These are phyloP conservation scores for Leucoraja ocellata DNA, from an alignment of 2,797 vertebrate genomes.

Conservation along the genomic window DNA sequence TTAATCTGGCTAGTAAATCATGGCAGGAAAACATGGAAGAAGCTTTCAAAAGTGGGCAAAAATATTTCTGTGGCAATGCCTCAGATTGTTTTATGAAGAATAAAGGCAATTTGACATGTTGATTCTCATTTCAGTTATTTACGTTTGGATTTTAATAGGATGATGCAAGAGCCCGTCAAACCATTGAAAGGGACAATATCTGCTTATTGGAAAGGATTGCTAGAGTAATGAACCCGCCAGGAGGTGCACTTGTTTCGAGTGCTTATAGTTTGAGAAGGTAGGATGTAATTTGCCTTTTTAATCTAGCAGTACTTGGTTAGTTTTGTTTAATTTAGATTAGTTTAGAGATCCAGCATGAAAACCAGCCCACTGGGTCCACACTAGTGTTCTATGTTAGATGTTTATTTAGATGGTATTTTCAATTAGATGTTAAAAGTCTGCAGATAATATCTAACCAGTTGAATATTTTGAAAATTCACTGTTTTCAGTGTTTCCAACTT, in stretches of 20 bases:
- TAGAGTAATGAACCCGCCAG: slow-evolving; percentile 4
- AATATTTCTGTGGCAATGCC: neutral
- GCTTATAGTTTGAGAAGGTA: slow-evolving; percentile 30
- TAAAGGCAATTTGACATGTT: neutral
- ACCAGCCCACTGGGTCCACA: too few relatives aligned
- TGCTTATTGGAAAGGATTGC: slow-evolving; percentile 12
- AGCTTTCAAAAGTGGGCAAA: too few relatives aligned
- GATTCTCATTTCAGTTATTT: neutral
- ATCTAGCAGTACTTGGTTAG: neutral
- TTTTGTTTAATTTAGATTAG: too few relatives aligned
- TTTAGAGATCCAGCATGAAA: too few relatives aligned
- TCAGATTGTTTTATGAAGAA: neutral
- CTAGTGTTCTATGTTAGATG: too few relatives aligned
- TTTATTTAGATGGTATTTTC: too few relatives aligned
- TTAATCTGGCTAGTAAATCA: too few relatives aligned
- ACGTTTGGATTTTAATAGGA: neutral
- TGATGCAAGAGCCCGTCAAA: neutral
- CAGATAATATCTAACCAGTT: too few relatives aligned
- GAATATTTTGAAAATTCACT: too few relatives aligned
- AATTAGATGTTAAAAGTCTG: too few relatives aligned
- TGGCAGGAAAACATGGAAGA: too few relatives aligned
- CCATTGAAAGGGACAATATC: slow-evolving; percentile 14
- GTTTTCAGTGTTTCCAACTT: too few relatives aligned
- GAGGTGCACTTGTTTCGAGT: slow-evolving; percentile 9
- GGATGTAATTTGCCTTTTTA: neutral